Conservation (phyloP, 1,140 invertebrate species). For the Calephelis virginiensis region DNA sequence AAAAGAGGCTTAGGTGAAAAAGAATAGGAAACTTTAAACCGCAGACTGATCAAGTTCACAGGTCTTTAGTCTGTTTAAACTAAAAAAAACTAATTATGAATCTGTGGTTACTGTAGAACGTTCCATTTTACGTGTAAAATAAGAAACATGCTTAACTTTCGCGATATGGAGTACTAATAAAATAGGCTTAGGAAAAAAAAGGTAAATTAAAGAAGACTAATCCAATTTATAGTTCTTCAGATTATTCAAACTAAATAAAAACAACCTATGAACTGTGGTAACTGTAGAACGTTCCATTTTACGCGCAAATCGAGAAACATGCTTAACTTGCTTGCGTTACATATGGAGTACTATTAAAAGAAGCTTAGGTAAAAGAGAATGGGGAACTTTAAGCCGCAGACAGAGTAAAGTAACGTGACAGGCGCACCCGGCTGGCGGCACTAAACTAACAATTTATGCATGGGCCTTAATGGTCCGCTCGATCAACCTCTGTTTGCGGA, state of each 20-base stretch:
- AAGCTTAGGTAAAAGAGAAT: conserved; percentile 23
- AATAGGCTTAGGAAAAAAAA: conserved; percentile 22
- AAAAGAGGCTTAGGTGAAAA: conserved; percentile 24
- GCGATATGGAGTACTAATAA: conserved; percentile 14
- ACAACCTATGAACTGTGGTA: no score
- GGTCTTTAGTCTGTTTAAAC: no score
- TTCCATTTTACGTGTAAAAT: no score
- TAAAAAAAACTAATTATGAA: no score
- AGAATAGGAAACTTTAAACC: conserved; percentile 20
- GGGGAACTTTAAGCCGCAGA: conserved; percentile 15
- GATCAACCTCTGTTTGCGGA: conserved; percentile 67
- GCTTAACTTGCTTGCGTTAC: not conserved
- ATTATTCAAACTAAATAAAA: no score
- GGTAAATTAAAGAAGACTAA: conserved; percentile 9
- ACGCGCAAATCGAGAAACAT: no score
- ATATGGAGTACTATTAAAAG: conserved; percentile 21
- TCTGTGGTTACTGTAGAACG: no score
- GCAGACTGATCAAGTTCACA: not conserved
- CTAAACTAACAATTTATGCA: conserved; percentile 76
- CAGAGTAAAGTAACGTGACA: conserved; percentile 15
- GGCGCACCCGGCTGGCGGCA: conserved; percentile 41
- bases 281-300: no score
- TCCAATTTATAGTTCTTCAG: no score
- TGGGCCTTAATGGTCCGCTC: conserved; percentile 62
- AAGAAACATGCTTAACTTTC: no score